These are phyloP conservation scores for Lepilemur ruficaudatus DNA, from an alignment of 2,797 vertebrate species.

Conservation along the genomic window DNA sequence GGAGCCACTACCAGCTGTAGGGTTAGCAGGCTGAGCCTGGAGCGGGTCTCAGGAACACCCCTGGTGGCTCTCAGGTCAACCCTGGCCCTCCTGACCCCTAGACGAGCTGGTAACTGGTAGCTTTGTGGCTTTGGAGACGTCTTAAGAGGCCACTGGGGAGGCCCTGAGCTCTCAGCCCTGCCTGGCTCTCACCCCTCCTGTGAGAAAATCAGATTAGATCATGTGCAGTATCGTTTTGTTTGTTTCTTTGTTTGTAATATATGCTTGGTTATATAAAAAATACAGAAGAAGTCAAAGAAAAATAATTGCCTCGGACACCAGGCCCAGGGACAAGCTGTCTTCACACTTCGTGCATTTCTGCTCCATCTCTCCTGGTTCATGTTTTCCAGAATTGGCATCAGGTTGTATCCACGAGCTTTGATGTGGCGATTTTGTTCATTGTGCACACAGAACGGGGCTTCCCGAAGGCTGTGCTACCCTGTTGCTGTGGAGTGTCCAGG, in stretches of 20 bases:
- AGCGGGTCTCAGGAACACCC: not conserved
- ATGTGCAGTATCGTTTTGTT: not conserved
- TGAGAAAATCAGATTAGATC: not conserved
- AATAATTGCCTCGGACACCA: not conserved
- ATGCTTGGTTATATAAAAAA: not conserved
- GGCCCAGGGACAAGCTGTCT: not conserved
- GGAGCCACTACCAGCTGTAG: not conserved
- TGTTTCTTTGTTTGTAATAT: not conserved
- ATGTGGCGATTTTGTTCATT: accelerated
- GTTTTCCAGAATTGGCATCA: not conserved
- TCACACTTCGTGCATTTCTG: not conserved
- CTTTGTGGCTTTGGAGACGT: not conserved
- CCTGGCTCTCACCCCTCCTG: not conserved
- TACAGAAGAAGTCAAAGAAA: not conserved
- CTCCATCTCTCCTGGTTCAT: not conserved
- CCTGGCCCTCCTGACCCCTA: not conserved
- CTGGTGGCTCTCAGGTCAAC: not conserved
- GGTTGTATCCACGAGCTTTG: accelerated
- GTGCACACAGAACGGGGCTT: accelerated
- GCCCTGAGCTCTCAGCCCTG: not conserved
- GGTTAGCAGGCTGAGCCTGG: not conserved
- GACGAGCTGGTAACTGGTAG: not conserved
- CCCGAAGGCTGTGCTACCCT: accelerated
- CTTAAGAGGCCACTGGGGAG: accelerated
- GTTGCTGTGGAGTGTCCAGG: not conserved